These are phyloP conservation scores for Batillaria attramentaria DNA, from an alignment of 1,140 invertebrate species.

Conservation along the genomic window DNA sequence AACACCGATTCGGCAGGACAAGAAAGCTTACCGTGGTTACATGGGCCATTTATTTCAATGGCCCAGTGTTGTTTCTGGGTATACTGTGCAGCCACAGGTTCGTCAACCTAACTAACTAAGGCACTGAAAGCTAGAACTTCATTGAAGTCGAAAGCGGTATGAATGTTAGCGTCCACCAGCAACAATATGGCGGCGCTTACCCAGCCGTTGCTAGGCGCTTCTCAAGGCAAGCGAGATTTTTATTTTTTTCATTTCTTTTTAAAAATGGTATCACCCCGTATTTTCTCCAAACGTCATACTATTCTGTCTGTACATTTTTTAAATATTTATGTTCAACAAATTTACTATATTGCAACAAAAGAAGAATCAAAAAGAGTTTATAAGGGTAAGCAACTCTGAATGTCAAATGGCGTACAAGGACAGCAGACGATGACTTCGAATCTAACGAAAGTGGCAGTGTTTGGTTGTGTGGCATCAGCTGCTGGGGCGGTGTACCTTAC, in stretches of 20 bases:
- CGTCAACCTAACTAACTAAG: background rate
- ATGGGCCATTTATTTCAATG: background rate
- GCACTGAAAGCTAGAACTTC: background rate
- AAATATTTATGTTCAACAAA: background rate
- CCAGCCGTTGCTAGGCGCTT: conserved; percentile 18
- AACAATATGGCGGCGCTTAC: background rate
- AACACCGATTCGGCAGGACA: too few relatives aligned
- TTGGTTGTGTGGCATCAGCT: conserved; percentile 17
- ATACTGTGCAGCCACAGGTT: background rate
- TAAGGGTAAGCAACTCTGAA: background rate
- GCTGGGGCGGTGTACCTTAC: conserved; percentile 27
- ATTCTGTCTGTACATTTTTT: background rate
- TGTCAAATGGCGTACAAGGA: background rate
- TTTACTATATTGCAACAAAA: background rate
- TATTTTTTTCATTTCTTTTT: background rate
- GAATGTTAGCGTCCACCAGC: background rate
- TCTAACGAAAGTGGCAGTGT: conserved; percentile 29
- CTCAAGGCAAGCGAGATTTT: too few relatives aligned
- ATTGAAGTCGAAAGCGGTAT: background rate
- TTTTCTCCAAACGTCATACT: background rate
- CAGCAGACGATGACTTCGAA: background rate
- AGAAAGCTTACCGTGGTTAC: conserved; percentile 8
- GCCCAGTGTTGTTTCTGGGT: background rate
- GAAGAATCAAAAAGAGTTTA: too few relatives aligned
- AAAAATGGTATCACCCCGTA: background rate